Percentiles rank a stretch among this genome's conserved stretches.
phyloP scores from a whole-genome alignment of 2,113 vertebrate genomes.

The Epinephelus fuscoguttatus region DNA sequence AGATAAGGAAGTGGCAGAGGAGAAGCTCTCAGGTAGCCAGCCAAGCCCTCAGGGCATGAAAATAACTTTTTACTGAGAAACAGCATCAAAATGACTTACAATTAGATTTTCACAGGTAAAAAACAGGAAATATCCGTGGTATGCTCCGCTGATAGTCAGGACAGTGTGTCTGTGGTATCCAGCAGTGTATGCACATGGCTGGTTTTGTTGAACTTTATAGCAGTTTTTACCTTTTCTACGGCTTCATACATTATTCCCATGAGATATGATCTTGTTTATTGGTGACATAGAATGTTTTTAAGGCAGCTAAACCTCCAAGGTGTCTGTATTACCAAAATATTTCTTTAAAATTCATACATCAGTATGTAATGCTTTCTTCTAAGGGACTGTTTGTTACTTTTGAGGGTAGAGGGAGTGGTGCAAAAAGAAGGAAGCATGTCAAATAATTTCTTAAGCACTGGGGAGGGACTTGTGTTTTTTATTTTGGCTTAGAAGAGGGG shows the following conservation, averaged over 20 bases:
- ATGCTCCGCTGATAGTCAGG: accelerated
- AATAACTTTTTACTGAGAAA: neutral
- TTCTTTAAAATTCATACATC: neutral
- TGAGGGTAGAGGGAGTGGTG: too few relatives aligned
- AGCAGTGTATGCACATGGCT: too few relatives aligned
- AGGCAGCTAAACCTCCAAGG: neutral
- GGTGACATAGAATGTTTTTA: neutral
- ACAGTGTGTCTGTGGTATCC: neutral
- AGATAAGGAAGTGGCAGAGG: slow-evolving; percentile 68
- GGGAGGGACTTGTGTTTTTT: too few relatives aligned
- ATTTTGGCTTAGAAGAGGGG: too few relatives aligned
- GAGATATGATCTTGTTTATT: neutral
- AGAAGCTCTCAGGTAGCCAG: slow-evolving; percentile 57
- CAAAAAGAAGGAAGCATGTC: too few relatives aligned
- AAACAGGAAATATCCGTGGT: neutral
- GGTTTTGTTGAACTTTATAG: neutral
- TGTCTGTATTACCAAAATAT: too few relatives aligned
- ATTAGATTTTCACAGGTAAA: too few relatives aligned
- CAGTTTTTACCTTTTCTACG: neutral
- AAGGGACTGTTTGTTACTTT: neutral
- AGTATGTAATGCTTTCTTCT: neutral
- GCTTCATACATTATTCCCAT: neutral
- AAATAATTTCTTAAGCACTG: too few relatives aligned
- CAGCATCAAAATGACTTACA: neutral
- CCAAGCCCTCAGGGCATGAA: slow-evolving; percentile 42